Percentiles rank a stretch among this genome's conserved stretches.
phyloP scores from a whole-genome alignment of 2,113 vertebrate genomes.

The Typhlomys cinereus region DNA sequence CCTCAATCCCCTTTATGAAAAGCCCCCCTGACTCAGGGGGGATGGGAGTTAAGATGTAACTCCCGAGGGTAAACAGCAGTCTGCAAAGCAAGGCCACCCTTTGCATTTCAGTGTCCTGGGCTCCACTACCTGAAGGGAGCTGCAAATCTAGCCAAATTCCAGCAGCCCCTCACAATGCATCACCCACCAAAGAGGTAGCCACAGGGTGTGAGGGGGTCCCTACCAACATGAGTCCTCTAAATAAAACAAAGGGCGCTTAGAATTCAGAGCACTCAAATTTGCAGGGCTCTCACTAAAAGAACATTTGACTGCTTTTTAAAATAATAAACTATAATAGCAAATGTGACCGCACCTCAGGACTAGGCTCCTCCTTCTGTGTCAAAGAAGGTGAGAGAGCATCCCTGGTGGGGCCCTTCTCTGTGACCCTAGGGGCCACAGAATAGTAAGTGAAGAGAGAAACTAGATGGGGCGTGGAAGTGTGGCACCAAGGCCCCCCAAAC shows the following conservation, averaged over 20 bases:
- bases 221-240: constrained; percentile 8
- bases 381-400: not conserved
- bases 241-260: constrained; percentile 36
- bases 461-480: not conserved
- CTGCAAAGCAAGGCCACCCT: not conserved
- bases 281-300: constrained; percentile 22
- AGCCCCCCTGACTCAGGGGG: constrained; percentile 28
- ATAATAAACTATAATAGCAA: constrained; percentile 36
- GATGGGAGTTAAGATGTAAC: constrained; percentile 57
- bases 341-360: not conserved
- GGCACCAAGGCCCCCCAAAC: not conserved
- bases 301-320: constrained; percentile 25
- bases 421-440: not conserved
- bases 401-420: not conserved
- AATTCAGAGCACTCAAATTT: constrained; percentile 26
- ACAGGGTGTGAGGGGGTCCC: not conserved
- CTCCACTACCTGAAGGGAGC: not conserved
- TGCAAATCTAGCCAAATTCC: not conserved
- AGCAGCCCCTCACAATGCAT: not conserved
- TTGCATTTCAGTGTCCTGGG: not conserved
- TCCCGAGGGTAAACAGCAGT: constrained; percentile 56
- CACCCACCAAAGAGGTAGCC: not conserved
- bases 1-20: constrained; percentile 63
- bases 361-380: not conserved
- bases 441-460: not conserved